Percentiles rank a stretch among this genome's conserved stretches.
Conservation (phyloP, 2,113 vertebrate genomes). For the Sinocyclocheilus grahami region DNA sequence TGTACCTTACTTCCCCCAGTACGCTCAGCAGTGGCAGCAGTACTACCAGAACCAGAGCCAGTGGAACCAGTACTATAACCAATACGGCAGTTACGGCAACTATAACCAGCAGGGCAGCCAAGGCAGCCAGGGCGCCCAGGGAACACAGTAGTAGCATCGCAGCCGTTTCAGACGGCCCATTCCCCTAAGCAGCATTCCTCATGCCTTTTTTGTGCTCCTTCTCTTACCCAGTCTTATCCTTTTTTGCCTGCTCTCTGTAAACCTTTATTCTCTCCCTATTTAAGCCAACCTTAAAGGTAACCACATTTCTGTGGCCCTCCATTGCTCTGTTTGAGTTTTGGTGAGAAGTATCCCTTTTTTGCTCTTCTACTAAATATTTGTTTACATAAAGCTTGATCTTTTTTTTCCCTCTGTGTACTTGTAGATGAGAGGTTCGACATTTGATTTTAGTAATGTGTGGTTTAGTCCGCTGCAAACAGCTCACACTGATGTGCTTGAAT, state of each 20-base stretch:
- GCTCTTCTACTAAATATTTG: conserved; percentile 39
- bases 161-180: conserved; percentile 20
- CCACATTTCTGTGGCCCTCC: conserved; percentile 29
- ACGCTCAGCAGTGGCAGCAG: conserved; percentile 92
- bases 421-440: conserved; percentile 41
- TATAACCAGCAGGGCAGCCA: conserved; percentile 73
- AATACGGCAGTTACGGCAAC: conserved; percentile 83
- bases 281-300: conserved; percentile 32
- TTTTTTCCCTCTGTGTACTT: conserved; percentile 30
- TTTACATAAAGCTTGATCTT: conserved; percentile 41
- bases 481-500: conserved; percentile 47
- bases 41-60: conserved; percentile 94
- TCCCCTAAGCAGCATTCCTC: conserved; percentile 53
- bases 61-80: conserved; percentile 92
- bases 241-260: conserved; percentile 12
- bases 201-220: conserved; percentile 23
- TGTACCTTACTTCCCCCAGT: conserved; percentile 67
- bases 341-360: conserved; percentile 31
- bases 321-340: conserved; percentile 38
- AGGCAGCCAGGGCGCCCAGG: conserved; percentile 82
- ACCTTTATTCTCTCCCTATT: conserved; percentile 5
- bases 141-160: conserved; percentile 41
- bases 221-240: conserved; percentile 4
- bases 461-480: conserved; percentile 38
- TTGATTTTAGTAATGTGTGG: conserved; percentile 45